Percentiles rank a stretch among this genome's conserved stretches.
phyloP scores from a whole-genome alignment of 2,888 invertebrate species.

The Pachymerium ferrugineum region DNA sequence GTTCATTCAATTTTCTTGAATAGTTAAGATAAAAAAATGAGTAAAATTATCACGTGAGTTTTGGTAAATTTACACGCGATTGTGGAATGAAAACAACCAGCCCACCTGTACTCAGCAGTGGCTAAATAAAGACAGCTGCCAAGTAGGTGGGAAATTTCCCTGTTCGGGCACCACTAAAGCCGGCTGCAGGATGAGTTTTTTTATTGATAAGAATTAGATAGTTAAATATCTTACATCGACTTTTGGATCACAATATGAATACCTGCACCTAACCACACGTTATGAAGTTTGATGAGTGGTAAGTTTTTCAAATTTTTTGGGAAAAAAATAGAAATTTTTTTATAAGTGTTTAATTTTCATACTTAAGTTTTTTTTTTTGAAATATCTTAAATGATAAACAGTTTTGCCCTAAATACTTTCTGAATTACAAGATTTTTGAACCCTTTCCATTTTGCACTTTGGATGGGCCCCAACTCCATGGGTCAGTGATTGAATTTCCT shows the following conservation, averaged over 20 bases:
- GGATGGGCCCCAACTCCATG: conserved; percentile 18
- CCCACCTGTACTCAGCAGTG: conserved; percentile 11
- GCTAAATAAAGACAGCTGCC: conserved; percentile 18
- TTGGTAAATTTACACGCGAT: neutral
- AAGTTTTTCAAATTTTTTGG: neutral
- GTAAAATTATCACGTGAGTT: neutral
- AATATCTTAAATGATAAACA: no score
- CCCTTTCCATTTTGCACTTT: conserved; percentile 6
- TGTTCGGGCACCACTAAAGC: neutral
- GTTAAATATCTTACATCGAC: neutral
- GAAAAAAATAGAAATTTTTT: neutral
- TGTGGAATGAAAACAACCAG: conserved; percentile 10
- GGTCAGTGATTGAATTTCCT: conserved; percentile 18
- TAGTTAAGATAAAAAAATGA: no score
- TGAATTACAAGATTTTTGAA: neutral
- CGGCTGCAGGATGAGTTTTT: neutral
- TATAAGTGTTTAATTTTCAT: no score
- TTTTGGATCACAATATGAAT: neutral
- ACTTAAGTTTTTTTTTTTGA: no score
- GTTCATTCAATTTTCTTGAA: no score
- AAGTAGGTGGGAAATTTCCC: conserved; percentile 13
- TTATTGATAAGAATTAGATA: neutral
- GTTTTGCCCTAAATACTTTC: neutral
- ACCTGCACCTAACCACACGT: no score
- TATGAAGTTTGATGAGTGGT: neutral